Percentiles rank a stretch among this genome's conserved stretches.
Evolutionary conservation across 2,888 invertebrate species (phyloP).

Genomic region (Synanthedon formicaeformis): DNA sequence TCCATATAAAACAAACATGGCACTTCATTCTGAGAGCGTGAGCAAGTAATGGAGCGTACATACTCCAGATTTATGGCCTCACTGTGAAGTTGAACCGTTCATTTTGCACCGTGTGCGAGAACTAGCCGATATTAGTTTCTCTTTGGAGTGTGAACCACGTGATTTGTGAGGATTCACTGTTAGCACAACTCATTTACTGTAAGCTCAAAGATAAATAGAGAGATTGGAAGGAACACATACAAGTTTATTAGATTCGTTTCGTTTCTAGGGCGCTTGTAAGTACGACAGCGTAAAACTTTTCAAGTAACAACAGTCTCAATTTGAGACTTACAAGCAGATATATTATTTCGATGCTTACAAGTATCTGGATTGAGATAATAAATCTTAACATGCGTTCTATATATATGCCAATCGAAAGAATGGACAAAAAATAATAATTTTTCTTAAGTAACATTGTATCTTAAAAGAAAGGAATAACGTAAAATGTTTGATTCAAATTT

Average conservation of each 20-base stretch:
- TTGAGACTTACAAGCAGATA: too few relatives aligned
- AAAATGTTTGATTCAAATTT: too few relatives aligned
- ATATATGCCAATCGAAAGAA: too few relatives aligned
- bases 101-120: slow-evolving; percentile 8
- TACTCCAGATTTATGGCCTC: slow-evolving; percentile 30
- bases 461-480: too few relatives aligned
- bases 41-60: slow-evolving; percentile 33
- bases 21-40: slow-evolving; percentile 8
- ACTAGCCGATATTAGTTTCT: not conserved
- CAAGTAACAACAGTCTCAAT: too few relatives aligned
- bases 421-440: too few relatives aligned
- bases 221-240: not conserved
- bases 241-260: not conserved
- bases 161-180: not conserved
- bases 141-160: not conserved
- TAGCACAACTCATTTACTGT: not conserved
- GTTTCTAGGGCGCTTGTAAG: not conserved
- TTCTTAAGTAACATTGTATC: too few relatives aligned
- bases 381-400: too few relatives aligned
- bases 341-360: too few relatives aligned
- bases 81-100: slow-evolving; percentile 9
- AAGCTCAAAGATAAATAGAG: not conserved
- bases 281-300: too few relatives aligned
- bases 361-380: too few relatives aligned
- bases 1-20: slow-evolving; percentile 2